phyloP scores from a whole-genome alignment of 1,140 invertebrate genomes.

The Bombus ignitus region DNA sequence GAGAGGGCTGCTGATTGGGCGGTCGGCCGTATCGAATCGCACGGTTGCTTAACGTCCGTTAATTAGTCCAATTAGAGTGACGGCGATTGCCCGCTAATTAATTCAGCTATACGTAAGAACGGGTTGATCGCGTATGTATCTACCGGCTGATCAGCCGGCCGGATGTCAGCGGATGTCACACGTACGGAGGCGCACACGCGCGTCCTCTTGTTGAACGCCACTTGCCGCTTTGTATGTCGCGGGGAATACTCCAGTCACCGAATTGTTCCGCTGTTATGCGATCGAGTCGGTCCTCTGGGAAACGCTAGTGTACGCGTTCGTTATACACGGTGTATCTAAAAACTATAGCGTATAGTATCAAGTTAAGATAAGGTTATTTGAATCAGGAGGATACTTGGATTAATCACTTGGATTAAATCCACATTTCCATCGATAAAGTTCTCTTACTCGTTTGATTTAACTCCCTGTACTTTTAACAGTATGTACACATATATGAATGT shows the following conservation, averaged over 20 bases:
- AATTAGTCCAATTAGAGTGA: constrained; percentile 80
- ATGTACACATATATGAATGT: not conserved
- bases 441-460: too few relatives aligned
- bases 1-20: constrained; percentile 26
- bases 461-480: not conserved
- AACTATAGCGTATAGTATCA: not conserved
- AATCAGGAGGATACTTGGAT: too few relatives aligned
- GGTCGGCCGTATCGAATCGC: constrained; percentile 39
- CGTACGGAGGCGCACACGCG: not conserved
- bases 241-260: not conserved
- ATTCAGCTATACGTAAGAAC: constrained; percentile 71
- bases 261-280: not conserved
- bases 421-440: too few relatives aligned
- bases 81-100: constrained; percentile 76
- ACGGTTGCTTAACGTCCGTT: constrained; percentile 71
- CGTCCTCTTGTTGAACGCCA: not conserved
- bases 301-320: not conserved
- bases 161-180: constrained; percentile 52
- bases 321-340: constrained; percentile 1
- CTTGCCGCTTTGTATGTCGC: not conserved
- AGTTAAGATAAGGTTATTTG: not conserved
- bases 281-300: not conserved
- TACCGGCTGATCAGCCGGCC: constrained; percentile 41
- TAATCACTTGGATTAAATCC: too few relatives aligned
- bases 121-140: constrained; percentile 68